phyloP scores from a whole-genome alignment of 2,888 invertebrate species.

The Platycnemis pennipes region DNA sequence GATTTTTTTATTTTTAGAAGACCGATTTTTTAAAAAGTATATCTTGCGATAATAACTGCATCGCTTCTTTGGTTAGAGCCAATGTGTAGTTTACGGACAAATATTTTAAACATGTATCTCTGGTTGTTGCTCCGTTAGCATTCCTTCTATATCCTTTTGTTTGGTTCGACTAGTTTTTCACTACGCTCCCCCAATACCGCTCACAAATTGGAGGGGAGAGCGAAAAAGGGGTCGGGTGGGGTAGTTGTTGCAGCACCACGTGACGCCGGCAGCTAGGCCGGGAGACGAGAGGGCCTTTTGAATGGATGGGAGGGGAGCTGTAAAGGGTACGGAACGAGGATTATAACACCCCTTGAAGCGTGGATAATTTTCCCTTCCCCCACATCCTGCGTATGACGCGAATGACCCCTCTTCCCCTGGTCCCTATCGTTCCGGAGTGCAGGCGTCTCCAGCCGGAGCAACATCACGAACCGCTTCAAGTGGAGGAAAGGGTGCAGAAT shows the following conservation, averaged over 20 bases:
- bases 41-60: no score
- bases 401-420: background rate
- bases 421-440: background rate
- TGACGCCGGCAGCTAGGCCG: background rate
- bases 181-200: background rate
- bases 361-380: conserved; percentile 49
- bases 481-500: background rate
- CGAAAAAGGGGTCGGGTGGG: background rate
- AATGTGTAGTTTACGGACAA: no score
- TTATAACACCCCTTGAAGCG: conserved; percentile 67
- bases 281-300: background rate
- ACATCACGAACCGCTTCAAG: background rate
- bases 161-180: background rate
- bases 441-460: background rate
- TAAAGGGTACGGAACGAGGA: conserved; percentile 30
- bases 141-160: background rate
- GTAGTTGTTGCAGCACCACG: background rate
- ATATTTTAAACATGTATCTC: background rate
- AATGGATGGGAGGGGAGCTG: background rate
- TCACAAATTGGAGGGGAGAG: background rate
- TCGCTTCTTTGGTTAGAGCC: no score
- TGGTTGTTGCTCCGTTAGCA: background rate
- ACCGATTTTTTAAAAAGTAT: no score
- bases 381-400: no score
- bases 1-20: no score